Evolutionary conservation across 2,797 vertebrate genomes (phyloP).

Genomic region (Knipowitschia caucasica): DNA sequence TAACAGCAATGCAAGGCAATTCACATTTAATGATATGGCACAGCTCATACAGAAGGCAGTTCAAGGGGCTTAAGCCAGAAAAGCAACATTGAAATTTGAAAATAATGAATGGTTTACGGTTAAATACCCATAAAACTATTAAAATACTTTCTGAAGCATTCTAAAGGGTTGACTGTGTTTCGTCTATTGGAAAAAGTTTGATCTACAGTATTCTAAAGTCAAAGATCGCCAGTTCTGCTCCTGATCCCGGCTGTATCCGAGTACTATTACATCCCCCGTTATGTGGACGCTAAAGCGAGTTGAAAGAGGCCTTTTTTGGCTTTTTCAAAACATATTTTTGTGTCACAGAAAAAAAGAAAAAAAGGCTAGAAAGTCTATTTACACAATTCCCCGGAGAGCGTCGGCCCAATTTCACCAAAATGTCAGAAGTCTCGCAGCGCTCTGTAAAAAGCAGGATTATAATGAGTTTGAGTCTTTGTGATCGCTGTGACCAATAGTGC

Average conservation of each 20-base stretch:
- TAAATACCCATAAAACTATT: too few relatives aligned
- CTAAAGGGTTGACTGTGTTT: too few relatives aligned
- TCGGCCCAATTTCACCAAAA: constrained; percentile 28
- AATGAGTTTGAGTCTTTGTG: background rate
- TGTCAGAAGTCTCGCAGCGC: constrained; percentile 3
- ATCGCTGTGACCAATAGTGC: background rate
- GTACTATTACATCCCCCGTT: background rate
- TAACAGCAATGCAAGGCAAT: too few relatives aligned
- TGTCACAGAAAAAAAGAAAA: constrained; percentile 12
- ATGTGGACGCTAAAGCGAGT: constrained; percentile 14
- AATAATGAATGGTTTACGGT: too few relatives aligned
- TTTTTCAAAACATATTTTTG: constrained; percentile 13
- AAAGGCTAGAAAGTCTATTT: constrained; percentile 40
- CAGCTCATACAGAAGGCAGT: too few relatives aligned
- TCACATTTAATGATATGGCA: too few relatives aligned
- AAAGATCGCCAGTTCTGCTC: background rate
- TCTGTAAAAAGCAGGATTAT: background rate
- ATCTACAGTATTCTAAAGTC: too few relatives aligned
- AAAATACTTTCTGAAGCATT: too few relatives aligned
- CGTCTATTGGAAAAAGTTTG: too few relatives aligned
- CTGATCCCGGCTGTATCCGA: too few relatives aligned
- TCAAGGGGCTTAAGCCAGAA: too few relatives aligned
- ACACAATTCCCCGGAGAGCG: constrained; percentile 38
- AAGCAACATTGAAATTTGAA: too few relatives aligned
- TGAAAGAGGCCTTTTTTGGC: constrained; percentile 21